Evolutionary conservation across 2,113 vertebrate species (phyloP).

Genomic region (Pangasianodon hypophthalmus): DNA sequence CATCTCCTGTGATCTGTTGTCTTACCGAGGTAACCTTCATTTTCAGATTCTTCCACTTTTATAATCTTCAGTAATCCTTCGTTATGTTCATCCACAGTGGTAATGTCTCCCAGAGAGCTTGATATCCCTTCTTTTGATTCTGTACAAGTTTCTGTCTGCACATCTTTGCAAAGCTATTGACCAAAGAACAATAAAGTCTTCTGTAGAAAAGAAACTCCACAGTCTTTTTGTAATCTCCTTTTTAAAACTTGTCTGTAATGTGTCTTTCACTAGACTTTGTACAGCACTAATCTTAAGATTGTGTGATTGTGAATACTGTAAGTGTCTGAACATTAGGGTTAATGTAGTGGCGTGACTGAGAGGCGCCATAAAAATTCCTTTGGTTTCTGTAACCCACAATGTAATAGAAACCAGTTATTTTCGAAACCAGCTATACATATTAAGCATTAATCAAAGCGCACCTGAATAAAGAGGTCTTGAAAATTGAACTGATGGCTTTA

Average conservation of each 20-base stretch:
- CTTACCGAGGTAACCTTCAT: background rate
- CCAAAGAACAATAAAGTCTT: background rate
- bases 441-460: background rate
- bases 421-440: background rate
- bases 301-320: background rate
- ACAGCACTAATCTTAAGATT: background rate
- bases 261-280: background rate
- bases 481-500: background rate
- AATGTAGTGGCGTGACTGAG: background rate
- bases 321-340: background rate
- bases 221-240: background rate
- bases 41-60: constrained; percentile 8
- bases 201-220: background rate
- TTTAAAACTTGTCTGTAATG: background rate
- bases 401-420: background rate
- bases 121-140: background rate
- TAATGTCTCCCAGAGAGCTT: background rate
- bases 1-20: background rate
- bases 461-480: background rate
- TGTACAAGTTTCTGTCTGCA: background rate
- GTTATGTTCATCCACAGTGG: background rate
- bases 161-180: background rate
- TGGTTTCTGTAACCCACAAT: background rate
- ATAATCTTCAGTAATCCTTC: constrained; percentile 2
- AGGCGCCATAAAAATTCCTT: background rate